phyloP scores from a whole-genome alignment of 2,888 invertebrate species.

The Conus canariensis region DNA sequence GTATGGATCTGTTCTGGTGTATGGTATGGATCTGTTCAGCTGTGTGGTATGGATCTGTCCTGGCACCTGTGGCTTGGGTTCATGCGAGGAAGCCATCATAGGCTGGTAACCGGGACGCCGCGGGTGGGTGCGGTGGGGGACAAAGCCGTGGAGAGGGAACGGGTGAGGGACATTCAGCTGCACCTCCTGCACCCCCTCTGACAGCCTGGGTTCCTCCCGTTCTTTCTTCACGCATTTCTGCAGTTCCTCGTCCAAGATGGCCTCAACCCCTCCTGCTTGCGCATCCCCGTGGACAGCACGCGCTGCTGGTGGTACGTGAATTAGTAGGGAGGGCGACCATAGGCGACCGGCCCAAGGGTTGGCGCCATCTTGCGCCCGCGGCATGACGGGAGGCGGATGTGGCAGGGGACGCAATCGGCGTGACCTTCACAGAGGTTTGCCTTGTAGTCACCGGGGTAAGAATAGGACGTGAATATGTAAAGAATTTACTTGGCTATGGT shows the following conservation, averaged over 20 bases:
- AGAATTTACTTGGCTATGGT: too few species aligned
- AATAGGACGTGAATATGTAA: not conserved
- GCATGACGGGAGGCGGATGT: constrained; percentile 47
- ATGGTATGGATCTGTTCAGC: too few species aligned
- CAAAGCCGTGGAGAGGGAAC: not conserved
- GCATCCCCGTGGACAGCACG: constrained; percentile 43
- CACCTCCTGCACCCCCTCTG: not conserved
- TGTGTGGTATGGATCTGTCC: not conserved
- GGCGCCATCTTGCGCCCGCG: constrained; percentile 45
- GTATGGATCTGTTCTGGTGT: too few species aligned
- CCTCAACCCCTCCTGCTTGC: constrained; percentile 23
- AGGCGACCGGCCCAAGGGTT: constrained; percentile 48
- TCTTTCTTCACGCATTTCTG: constrained; percentile 31
- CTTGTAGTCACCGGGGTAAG: constrained; percentile 45
- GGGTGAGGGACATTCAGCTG: not conserved
- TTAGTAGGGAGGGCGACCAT: constrained; percentile 43
- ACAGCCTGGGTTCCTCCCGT: not conserved
- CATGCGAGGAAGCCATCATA: not conserved
- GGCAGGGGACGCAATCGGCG: constrained; percentile 45
- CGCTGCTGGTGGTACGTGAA: constrained; percentile 47
- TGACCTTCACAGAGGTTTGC: constrained; percentile 43
- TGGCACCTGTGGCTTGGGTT: not conserved
- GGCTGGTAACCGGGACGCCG: not conserved
- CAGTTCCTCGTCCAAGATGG: too few species aligned
- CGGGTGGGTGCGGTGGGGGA: not conserved